Percentiles rank a stretch among this genome's conserved stretches.
These are phyloP conservation scores for Danionella cerebrum DNA, from an alignment of 2,113 vertebrate genomes.

Conservation along the genomic window DNA sequence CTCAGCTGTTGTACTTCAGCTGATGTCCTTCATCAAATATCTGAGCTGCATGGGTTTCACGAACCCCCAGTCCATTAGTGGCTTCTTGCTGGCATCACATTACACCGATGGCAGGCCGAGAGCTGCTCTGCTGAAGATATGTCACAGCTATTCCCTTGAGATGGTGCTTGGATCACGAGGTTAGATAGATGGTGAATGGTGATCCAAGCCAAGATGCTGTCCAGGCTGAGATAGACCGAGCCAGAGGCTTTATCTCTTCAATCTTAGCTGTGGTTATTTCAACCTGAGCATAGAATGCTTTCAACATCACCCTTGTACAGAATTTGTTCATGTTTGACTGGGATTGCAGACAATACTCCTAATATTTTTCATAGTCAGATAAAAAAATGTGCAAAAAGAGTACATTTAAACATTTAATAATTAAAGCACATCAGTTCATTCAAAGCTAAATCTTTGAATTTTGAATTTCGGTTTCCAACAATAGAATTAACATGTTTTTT, in stretches of 20 bases:
- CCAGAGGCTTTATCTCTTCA: not conserved
- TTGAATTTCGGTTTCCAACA: no score
- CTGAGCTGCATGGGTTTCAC: not conserved
- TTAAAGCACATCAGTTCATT: no score
- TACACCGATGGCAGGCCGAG: conserved; percentile 22
- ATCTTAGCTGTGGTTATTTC: not conserved
- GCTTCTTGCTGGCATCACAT: conserved; percentile 18
- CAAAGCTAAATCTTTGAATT: no score
- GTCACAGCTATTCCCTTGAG: conserved; percentile 7
- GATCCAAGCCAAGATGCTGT: not conserved
- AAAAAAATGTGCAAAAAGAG: no score
- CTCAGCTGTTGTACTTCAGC: no score
- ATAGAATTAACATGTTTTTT: no score
- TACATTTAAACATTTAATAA: no score
- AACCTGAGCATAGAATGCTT: not conserved
- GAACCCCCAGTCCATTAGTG: conserved; percentile 15
- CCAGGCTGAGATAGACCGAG: not conserved
- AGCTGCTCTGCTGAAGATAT: conserved; percentile 13
- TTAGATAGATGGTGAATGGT: not conserved
- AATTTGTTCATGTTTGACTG: no score
- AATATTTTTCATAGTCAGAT: no score
- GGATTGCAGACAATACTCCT: no score
- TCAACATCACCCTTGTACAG: no score
- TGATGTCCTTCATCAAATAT: not conserved
- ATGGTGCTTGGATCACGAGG: not conserved